Evolutionary conservation across 2,888 invertebrate genomes (phyloP), one percentile per base, ranked within the genome.

Genomic region (Ctena decussata): DNA sequence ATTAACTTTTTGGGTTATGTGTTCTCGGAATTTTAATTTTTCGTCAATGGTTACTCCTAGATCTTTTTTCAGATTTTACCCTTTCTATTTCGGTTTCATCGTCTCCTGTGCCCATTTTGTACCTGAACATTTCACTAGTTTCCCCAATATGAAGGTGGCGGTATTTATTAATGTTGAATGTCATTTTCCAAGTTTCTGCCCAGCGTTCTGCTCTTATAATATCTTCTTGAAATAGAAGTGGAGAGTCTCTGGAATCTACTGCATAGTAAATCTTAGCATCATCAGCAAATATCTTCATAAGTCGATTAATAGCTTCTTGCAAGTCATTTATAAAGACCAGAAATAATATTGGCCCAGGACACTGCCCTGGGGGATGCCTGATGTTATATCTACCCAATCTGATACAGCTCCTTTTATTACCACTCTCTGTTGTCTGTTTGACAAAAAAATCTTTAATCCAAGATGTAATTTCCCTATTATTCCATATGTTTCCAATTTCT

Each of bases 381-480:
- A 24, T 8, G 6, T 27, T 8, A 57, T 21, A 21, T 57, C 27
- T 21, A 8, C 8, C 57, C 57, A 57, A 57, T 8, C n/a, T 12
- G 57, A 57, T 24, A 21, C 57, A 27, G 8, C 24, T 24, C 27
- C 21, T 27, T 24, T 24, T 57, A 21, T 8, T 53, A 24, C 41
- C 0, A 69, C 73, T 41, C 82, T 46, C 27, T 82, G 80, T n/a
- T 27, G 3, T 32, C 72, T 49, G 24, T 72, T 37, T 18, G 0
- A n/a, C 32, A 82, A 39, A 39, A 82, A 82, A 44, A 46, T 24
- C 46, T 41, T 32, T 44, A 77, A 18, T 77, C 77, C 77, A 12
- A 15, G 44, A 2, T 57, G 46, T 18, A 71, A 6, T 5, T 60
- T n/a, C 0, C 73, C 77, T 53, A 27, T 12, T 32, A 82, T 82